These are phyloP conservation scores for Ailurus styani DNA, from an alignment of 2,113 vertebrate genomes.

Conservation along the genomic window DNA sequence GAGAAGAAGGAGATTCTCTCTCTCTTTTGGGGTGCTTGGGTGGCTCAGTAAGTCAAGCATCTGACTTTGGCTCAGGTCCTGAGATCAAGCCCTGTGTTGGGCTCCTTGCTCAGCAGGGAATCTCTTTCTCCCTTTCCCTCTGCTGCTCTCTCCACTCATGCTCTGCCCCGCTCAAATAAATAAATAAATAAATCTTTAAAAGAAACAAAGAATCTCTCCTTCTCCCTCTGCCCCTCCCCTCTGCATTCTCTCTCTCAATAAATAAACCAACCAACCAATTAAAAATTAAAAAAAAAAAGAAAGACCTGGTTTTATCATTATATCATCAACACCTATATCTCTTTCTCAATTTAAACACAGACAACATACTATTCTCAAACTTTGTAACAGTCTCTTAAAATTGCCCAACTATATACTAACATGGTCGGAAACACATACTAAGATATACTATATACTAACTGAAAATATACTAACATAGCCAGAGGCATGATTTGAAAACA, in stretches of 20 bases:
- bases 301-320: neutral
- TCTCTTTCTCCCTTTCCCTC: neutral
- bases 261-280: neutral
- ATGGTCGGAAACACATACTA: neutral
- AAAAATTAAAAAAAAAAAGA: neutral
- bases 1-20: too few relatives aligned
- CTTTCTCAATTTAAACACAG: neutral
- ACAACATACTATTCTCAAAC: neutral
- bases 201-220: neutral
- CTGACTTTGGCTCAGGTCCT: neutral
- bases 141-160: neutral
- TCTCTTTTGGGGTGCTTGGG: neutral
- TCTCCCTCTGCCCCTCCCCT: neutral
- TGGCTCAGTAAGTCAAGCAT: neutral
- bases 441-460: neutral
- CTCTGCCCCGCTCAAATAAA: too few relatives aligned
- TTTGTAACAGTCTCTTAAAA: neutral
- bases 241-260: neutral
- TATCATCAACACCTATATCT: neutral
- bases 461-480: neutral
- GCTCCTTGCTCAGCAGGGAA: neutral
- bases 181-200: too few relatives aligned
- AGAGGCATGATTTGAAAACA: neutral
- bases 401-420: neutral
- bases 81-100: neutral